phyloP scores from a whole-genome alignment of 2,797 vertebrate genomes.

The Ateles fusciceps region DNA sequence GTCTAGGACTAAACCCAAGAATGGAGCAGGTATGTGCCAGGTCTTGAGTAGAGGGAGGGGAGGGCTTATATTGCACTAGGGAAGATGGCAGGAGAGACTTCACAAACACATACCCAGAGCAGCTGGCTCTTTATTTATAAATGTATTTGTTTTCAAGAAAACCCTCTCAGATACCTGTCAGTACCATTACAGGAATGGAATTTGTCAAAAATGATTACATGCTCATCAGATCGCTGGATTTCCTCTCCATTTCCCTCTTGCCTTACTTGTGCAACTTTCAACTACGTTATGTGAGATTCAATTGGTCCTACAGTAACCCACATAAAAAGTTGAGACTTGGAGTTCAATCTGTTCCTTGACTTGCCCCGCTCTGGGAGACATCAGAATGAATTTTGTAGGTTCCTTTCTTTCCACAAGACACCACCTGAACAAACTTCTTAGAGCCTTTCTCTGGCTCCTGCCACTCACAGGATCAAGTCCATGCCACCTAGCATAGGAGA shows the following conservation, averaged over 20 bases:
- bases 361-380: not conserved
- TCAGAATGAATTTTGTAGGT: too few species aligned
- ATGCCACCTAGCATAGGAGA: not conserved
- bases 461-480: not conserved
- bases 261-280: not conserved
- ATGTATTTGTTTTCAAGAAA: slow-evolving; percentile 26
- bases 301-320: not conserved
- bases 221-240: not conserved
- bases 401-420: not conserved
- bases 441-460: not conserved
- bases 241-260: slow-evolving; percentile 2
- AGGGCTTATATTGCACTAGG: not conserved
- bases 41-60: not conserved
- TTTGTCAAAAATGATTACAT: not conserved
- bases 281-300: not conserved
- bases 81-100: not conserved
- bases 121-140: not conserved
- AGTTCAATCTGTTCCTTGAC: not conserved
- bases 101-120: not conserved
- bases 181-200: not conserved
- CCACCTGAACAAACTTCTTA: not conserved
- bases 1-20: not conserved
- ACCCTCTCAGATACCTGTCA: not conserved
- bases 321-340: not conserved
- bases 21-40: not conserved